Conservation (phyloP, 1,140 invertebrate species). For the Sweltsa coloradensis region DNA sequence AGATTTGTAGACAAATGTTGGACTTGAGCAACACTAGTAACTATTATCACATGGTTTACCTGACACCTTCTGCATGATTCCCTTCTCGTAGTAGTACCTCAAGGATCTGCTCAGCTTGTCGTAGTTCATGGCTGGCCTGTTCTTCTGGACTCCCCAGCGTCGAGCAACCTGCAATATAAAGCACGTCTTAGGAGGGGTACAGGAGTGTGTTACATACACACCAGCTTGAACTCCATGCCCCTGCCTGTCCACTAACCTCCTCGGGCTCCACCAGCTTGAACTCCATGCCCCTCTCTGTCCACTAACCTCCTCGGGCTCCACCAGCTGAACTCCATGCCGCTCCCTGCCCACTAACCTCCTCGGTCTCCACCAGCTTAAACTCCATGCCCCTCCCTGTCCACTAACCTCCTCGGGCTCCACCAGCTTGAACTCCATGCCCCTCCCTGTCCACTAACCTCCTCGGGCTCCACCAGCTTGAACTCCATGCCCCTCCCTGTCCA, state of each 20-base stretch:
- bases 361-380: slow-evolving; percentile 88
- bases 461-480: slow-evolving; percentile 88
- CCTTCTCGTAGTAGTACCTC: slow-evolving; percentile 94
- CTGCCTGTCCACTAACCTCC: too few species aligned
- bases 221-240: too few species aligned
- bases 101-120: slow-evolving; percentile 88
- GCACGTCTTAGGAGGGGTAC: too few species aligned
- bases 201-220: too few species aligned
- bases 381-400: slow-evolving; percentile 93
- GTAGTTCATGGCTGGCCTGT: slow-evolving; percentile 94
- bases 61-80: slow-evolving; percentile 97
- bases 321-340: slow-evolving; percentile 87
- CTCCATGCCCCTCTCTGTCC: slow-evolving; percentile 89
- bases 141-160: slow-evolving; percentile 73
- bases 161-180: slow-evolving; percentile 51
- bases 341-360: slow-evolving; percentile 88
- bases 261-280: slow-evolving; percentile 92
- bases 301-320: slow-evolving; percentile 87
- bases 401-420: slow-evolving; percentile 86
- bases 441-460: slow-evolving; percentile 88
- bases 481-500: slow-evolving; percentile 93
- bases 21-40: too few species aligned
- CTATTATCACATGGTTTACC: slow-evolving; percentile 33
- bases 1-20: too few species aligned
- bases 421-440: slow-evolving; percentile 89